Evolutionary conservation across 2,888 invertebrate species (phyloP), one percentile per base, ranked within the genome.

Genomic region (Sesamia inferens): DNA sequence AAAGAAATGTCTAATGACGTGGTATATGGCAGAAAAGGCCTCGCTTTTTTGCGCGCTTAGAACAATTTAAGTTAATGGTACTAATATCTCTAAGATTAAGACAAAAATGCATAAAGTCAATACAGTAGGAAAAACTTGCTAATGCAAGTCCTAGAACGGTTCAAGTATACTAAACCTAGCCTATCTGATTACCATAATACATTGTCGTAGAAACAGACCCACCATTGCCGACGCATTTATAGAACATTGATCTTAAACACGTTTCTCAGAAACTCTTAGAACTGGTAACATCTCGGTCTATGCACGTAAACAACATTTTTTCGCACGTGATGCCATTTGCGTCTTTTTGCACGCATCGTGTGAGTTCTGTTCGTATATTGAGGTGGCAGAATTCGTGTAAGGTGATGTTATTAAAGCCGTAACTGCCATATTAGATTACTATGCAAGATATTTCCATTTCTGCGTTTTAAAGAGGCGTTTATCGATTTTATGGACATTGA

Each of bases 161-260:
- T 64, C 14, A 24, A 51, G 48, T 70, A 63, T 59, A 39, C 54
- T 51, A 66, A 55, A 74, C 57, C 68, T 55, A 62, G 54, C 73
- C 54, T 72, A 65, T 7, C 57, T 73, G 51, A 83, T 87, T 79
- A 85, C 61, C 79, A 84, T 87, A 80, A 72, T 63, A 85, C 82
- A 79, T 79, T 79, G 82, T 80, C 51, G 65, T 63, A 66, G 67
- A 57, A 77, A 76, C 71, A 62, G 31, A 76, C 67, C 39, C 58
- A 64, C 73, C 58, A 81, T 76, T 75, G 70, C 42, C 70, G 68
- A 66, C 75, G 75, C 76, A 78, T 87, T 87, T 76, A 87, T 57
- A 84, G 87, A 84, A 81, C 86, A 87, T 86, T 87, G 87, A 84
- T 87, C 84, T 84, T 83, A 59, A 77, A 74, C 84, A 76, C 42